Evolutionary conservation across 1,140 invertebrate genomes (phyloP).

Genomic region (Vanessa atalanta): DNA sequence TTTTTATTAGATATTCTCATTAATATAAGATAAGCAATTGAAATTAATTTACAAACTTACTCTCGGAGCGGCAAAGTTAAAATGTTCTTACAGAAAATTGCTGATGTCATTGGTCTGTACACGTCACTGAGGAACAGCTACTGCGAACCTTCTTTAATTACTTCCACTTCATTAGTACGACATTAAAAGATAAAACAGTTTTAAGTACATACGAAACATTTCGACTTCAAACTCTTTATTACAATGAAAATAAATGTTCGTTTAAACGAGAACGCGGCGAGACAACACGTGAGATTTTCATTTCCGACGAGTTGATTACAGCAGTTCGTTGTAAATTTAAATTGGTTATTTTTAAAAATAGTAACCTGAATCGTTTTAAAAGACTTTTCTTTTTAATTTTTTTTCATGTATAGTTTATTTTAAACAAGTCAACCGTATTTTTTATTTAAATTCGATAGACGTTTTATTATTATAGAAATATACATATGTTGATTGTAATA

Average conservation of each 20-base stretch:
- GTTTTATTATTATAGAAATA: too few species aligned
- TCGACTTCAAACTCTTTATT: slow-evolving; percentile 8
- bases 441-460: too few species aligned
- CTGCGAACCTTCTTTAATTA: not conserved
- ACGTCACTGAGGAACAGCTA: too few species aligned
- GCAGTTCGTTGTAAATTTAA: not conserved
- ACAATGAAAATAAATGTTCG: slow-evolving; percentile 3
- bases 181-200: not conserved
- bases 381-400: not conserved
- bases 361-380: too few species aligned
- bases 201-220: not conserved
- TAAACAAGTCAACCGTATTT: not conserved
- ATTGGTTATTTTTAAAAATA: not conserved
- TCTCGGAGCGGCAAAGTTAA: too few species aligned
- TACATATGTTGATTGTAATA: too few species aligned
- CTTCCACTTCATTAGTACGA: not conserved
- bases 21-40: too few species aligned
- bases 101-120: too few species aligned
- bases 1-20: too few species aligned
- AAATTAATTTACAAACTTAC: too few species aligned
- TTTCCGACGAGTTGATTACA: slow-evolving; percentile 5
- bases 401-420: not conserved
- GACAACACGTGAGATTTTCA: not conserved
- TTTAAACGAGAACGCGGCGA: not conserved
- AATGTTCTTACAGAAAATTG: too few species aligned